Conservation (phyloP, 2,113 vertebrate species). For the Haemorhous mexicanus region DNA sequence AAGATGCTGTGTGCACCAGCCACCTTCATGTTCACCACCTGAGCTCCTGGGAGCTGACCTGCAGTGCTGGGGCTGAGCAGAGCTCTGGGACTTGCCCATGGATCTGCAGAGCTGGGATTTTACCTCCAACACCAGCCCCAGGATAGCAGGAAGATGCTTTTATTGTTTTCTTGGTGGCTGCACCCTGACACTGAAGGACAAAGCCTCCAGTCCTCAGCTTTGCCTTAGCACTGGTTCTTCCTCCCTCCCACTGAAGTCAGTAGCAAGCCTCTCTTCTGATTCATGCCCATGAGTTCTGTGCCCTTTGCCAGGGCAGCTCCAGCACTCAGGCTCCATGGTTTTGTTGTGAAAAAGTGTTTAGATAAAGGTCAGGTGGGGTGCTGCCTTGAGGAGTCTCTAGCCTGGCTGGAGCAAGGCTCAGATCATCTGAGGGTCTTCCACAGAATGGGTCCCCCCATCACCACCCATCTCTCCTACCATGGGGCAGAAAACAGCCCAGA, state of each 20-base stretch:
- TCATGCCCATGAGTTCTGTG: not conserved
- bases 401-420: not conserved
- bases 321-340: not conserved
- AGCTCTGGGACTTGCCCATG: accelerated
- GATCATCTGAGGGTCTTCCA: not conserved
- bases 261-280: not conserved
- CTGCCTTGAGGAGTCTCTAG: not conserved
- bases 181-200: not conserved
- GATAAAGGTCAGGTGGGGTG: not conserved
- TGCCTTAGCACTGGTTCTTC: not conserved
- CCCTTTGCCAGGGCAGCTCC: not conserved
- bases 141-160: not conserved
- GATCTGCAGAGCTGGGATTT: not conserved
- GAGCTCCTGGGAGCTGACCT: not conserved
- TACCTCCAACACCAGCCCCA: not conserved
- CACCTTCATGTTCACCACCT: accelerated
- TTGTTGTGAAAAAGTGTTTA: not conserved
- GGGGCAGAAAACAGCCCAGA: not conserved
- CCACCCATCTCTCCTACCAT: accelerated
- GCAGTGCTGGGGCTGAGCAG: not conserved
- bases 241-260: not conserved
- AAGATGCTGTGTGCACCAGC: not conserved
- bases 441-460: accelerated
- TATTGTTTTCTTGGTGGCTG: not conserved
- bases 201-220: not conserved